phyloP scores from a whole-genome alignment of 2,113 vertebrate genomes.

The Amia ocellicauda region DNA sequence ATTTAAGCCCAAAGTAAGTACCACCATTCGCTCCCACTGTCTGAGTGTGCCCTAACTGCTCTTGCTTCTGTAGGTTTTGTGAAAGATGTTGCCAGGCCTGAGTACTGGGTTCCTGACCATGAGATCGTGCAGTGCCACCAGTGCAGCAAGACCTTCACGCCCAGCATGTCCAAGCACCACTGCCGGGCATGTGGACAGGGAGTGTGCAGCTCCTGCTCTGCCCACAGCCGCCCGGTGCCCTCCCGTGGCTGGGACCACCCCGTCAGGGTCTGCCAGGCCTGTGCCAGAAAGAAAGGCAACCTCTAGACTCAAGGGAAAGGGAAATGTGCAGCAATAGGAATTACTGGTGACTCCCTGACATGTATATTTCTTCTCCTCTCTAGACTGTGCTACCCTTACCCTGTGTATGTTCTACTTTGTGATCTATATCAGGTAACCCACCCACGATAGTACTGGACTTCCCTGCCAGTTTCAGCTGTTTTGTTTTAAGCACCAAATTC shows the following conservation, averaged over 20 bases:
- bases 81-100: conserved; percentile 70
- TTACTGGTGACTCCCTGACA: too few species aligned
- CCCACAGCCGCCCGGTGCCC: conserved; percentile 56
- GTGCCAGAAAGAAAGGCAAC: conserved; percentile 45
- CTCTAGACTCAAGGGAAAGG: conserved; percentile 43
- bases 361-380: too few species aligned
- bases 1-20: too few species aligned
- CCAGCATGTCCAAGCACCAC: conserved; percentile 68
- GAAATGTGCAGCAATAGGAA: too few species aligned
- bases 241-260: conserved; percentile 78
- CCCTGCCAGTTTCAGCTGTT: too few species aligned
- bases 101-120: conserved; percentile 76
- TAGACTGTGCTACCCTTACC: too few species aligned
- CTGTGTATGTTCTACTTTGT: too few species aligned
- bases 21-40: too few species aligned
- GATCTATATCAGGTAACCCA: too few species aligned
- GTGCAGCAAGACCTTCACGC: conserved; percentile 62
- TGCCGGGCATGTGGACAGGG: conserved; percentile 73
- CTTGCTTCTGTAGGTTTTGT: conserved; percentile 57
- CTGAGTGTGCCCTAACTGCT: too few species aligned
- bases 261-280: conserved; percentile 68
- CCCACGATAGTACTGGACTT: too few species aligned
- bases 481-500: too few species aligned
- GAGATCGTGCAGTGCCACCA: conserved; percentile 66
- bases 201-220: conserved; percentile 66